Conservation (phyloP, 2,113 vertebrate species). For the Egretta garzetta region DNA sequence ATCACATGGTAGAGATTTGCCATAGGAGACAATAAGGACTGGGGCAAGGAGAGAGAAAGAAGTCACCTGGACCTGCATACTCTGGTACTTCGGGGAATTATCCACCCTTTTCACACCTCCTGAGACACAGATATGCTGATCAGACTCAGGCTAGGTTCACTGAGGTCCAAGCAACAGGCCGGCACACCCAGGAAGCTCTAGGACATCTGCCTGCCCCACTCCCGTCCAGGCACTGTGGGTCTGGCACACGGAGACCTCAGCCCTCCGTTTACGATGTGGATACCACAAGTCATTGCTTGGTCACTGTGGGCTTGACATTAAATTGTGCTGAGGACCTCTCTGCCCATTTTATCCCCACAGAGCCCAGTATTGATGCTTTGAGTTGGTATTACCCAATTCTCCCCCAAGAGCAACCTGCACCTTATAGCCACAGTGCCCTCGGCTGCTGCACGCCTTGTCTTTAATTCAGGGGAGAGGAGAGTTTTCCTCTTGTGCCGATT, state of each 20-base stretch:
- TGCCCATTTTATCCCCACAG: background rate
- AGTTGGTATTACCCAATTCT: background rate
- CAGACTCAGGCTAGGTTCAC: rapidly evolving
- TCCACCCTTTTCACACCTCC: background rate
- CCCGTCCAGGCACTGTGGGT: background rate
- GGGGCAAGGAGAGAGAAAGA: background rate
- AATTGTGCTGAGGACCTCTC: background rate
- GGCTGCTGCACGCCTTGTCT: background rate
- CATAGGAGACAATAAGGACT: background rate
- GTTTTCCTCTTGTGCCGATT: background rate
- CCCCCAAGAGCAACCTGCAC: rapidly evolving
- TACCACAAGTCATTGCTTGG: background rate
- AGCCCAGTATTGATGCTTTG: background rate
- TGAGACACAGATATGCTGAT: background rate
- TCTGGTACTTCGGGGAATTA: background rate
- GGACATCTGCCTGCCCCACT: background rate
- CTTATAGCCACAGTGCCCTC: background rate
- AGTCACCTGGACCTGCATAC: background rate
- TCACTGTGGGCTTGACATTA: background rate
- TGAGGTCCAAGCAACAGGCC: background rate
- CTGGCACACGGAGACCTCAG: background rate
- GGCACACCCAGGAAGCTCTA: rapidly evolving
- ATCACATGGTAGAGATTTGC: background rate
- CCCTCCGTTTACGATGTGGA: background rate
- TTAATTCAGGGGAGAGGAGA: background rate